A percentile compares a stretch with the other conserved stretches of the same genome.
Conservation (phyloP, 2,888 invertebrate genomes). For the Polyommatus iphigenia region DNA sequence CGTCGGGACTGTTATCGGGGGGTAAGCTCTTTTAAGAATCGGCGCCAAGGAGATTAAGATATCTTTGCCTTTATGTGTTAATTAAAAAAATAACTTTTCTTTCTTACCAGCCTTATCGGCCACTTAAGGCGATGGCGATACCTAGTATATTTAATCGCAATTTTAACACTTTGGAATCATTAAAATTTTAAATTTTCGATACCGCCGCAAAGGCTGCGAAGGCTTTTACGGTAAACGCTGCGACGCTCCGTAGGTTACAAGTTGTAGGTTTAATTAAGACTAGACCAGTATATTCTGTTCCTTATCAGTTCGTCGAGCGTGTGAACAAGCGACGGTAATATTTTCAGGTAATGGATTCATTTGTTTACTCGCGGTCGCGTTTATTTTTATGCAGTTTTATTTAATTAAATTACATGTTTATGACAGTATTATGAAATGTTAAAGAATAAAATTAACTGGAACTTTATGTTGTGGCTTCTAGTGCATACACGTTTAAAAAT, state of each 20-base stretch:
- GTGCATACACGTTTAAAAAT: too few relatives aligned
- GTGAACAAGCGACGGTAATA: constrained; percentile 26
- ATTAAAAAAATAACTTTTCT: constrained; percentile 72
- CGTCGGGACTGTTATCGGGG: constrained; percentile 69
- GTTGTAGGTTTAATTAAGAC: constrained; percentile 24
- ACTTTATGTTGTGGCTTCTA: background rate
- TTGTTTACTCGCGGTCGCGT: background rate
- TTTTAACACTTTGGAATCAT: constrained; percentile 67
- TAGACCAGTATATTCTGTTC: constrained; percentile 14
- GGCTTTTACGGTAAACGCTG: constrained; percentile 32
- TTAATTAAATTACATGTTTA: background rate
- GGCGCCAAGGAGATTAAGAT: constrained; percentile 78
- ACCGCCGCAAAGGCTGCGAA: constrained; percentile 36
- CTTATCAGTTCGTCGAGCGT: constrained; percentile 22
- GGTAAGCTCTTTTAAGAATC: constrained; percentile 70
- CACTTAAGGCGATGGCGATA: constrained; percentile 68
- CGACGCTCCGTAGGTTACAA: constrained; percentile 4
- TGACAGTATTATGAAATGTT: background rate
- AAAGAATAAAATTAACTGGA: background rate
- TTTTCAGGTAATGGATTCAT: constrained; percentile 28
- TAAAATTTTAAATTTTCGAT: constrained; percentile 54
- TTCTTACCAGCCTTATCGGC: constrained; percentile 64
- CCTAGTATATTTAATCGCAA: constrained; percentile 63
- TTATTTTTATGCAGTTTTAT: background rate
- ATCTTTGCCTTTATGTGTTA: constrained; percentile 72